Base-by-base conservation (phyloP, 1,140 invertebrate genomes). In the Mercenaria mercenaria region DNA sequence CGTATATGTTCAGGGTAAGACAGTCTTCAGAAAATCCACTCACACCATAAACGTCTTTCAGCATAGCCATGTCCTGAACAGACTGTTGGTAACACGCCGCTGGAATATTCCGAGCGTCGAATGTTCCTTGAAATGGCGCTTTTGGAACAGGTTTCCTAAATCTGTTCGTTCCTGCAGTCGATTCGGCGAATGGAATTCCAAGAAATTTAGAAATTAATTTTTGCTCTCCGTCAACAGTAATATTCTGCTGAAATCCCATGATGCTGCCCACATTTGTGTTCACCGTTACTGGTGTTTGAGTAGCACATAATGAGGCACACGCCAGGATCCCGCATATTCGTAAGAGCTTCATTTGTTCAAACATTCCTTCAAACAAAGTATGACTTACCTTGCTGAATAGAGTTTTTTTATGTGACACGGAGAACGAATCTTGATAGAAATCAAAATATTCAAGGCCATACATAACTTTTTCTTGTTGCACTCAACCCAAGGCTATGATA, bases 1-100 rank as follows among this genome's bases (percentile, higher is more conserved):
- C 76, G 39, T 64, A 88, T n/a, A 88, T 47, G 39, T 80, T 88
- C 29, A 88, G 59, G 18, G 32, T 50, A 3, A 88, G 43, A 43
- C 85, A 88, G 72, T 88, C 76, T 29, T 88, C 85, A 91, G 97
- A 67, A 90, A 99, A 80, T 34, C 56, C 52, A 43, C 23, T 20
- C 6, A 43, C 10, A 20, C 61, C 20, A 50, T 72, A 84, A 4
- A n/a, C 3, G 4, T 74, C 23, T 29, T 29, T 59, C 23, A 13
- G 3, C 11, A 41, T 20, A 23, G 11, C 26, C 20, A n/a, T n/a
- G 3, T 23, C 50, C 29, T 43, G 15, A 2, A 10, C 15, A 8
- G 74, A 47, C 26, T 43, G 34, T 43, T 76, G 84, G 4, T 47
- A 74, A 34, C 84, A 86, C 18, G 64, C 47, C 23, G 26, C 1